Evolutionary conservation across 2,888 invertebrate species (phyloP), one percentile per base, ranked within the genome.

Genomic region (Epistrophe eligans): DNA sequence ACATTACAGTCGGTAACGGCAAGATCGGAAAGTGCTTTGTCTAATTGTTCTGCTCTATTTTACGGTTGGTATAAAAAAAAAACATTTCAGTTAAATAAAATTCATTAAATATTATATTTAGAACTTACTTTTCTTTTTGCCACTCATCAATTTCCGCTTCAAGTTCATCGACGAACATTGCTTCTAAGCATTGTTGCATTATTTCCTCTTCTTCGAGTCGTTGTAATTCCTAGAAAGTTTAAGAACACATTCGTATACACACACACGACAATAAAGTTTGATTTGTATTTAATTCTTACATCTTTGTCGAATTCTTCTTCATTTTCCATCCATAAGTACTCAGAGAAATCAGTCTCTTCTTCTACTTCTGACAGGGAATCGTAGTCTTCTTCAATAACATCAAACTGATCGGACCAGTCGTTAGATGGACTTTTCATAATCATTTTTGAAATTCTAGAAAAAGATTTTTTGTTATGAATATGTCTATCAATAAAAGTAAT

Each of bases 251-350:
- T 35, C 15, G 38, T 8, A 10, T 40, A 24, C 0, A 7, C 28
- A 60, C 17, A 48, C 10, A 43, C 35, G 24, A 24, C 24, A 52
- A n/a, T n/a, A 6, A 17, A 4, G 10, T 24, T 19, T n/a, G n/a
- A 1, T 17, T 19, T 74, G 7, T 28, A 24, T 45, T 7, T 17
- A 28, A 43, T 60, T 88, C 90, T 89, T 92, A 97, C 98, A 95
- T 97, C 96, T 92, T 97, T 97, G 91, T 98, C 98, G 91, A 98
- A 98, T 91, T 98, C 98, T 90, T 98, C 98, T 91, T 98, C 97
- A 90, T 97, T 96, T 91, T 98, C 98, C 98, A 98, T 98, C 98
- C 98, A 98, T 94, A 98, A 95, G 91, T 97, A 98, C 90, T 98
- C 98, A 0, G 97, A 96, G 92, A 98, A 98, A 93, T 98, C 97